Base-by-base conservation (phyloP, 2,113 vertebrate genomes). In the Lepus timidus region DNA sequence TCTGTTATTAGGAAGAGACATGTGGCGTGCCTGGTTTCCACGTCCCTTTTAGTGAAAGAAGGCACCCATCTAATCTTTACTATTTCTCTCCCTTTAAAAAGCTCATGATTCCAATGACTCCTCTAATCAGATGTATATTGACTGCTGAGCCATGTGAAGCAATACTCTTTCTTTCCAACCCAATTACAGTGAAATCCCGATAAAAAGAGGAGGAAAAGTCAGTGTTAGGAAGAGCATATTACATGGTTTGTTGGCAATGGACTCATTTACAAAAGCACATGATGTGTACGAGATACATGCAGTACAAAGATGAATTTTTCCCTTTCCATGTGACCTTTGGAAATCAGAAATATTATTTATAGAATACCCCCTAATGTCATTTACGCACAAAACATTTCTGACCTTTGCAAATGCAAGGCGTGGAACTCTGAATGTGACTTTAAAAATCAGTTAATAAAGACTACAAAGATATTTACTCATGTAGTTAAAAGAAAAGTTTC, bases 371-470 rank as follows among this genome's bases (percentile, higher is more conserved):
- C 23, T 27, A 31, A 23, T 73, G 58, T 74, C 73, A 82, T 80
- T 96, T 85, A 81, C 81, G 78, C 86, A 70, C 67, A 95, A 93
- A 94, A 93, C 93, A 95, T 83, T 83, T 44, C 68, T 95, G 95
- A 97, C 96, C 96, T 97, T 97, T 97, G 76, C 74, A 92, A 96
- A 96, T 58, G 64, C 67, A 96, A 96, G 76, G 20, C 3, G 0
- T 95, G 58, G 49, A 82, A 86, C n/a, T 97, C 71, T 51, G 71
- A 93, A 96, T 85, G 36, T 90, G 85, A 94, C 87, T 97, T 96
- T 88, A 85, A 96, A 94, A 97, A 95, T 96, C 92, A 94, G 90
- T 96, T 96, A 96, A 94, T 88, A 94, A 95, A 94, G 75, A 95
- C 87, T 62, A 92, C 90, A 92, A 85, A 92, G 93, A 82, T 96